Percentiles rank a stretch among this genome's conserved stretches.
Conservation (phyloP, 2,113 vertebrate species). For the Daphoenositta chrysoptera region DNA sequence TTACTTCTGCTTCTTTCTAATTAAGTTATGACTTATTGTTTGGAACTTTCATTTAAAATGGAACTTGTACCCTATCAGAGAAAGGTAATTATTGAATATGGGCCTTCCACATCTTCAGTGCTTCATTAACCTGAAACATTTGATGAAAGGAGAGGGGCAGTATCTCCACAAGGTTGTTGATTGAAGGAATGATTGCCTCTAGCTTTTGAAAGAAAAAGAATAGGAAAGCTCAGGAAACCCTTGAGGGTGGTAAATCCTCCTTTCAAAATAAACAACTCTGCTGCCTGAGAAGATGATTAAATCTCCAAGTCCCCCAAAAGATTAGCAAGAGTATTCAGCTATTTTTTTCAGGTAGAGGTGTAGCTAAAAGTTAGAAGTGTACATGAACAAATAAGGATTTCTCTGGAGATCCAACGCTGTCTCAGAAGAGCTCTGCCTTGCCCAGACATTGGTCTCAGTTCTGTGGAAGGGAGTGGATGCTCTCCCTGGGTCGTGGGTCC, state of each 20-base stretch:
- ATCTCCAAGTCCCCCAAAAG: not conserved
- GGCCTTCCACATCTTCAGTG: not conserved
- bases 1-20: not conserved
- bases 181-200: not conserved
- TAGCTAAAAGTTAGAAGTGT: not conserved
- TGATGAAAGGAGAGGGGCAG: not conserved
- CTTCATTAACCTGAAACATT: not conserved
- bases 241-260: not conserved
- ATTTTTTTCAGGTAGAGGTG: not conserved
- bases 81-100: slow-evolving; percentile 10
- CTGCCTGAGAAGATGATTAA: not conserved
- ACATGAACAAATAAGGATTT: not conserved
- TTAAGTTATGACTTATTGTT: slow-evolving; percentile 10
- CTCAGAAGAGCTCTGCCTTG: not conserved
- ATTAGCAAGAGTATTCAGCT: not conserved
- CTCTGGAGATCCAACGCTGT: not conserved
- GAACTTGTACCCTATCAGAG: not conserved
- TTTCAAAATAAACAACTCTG: not conserved
- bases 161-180: not conserved
- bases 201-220: not conserved
- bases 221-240: not conserved
- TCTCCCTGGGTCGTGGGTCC: not conserved
- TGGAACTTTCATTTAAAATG: not conserved
- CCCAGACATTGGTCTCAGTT: not conserved
- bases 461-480: not conserved